Conservation (phyloP, 2,888 invertebrate species). For the Ormyrus thymus region DNA sequence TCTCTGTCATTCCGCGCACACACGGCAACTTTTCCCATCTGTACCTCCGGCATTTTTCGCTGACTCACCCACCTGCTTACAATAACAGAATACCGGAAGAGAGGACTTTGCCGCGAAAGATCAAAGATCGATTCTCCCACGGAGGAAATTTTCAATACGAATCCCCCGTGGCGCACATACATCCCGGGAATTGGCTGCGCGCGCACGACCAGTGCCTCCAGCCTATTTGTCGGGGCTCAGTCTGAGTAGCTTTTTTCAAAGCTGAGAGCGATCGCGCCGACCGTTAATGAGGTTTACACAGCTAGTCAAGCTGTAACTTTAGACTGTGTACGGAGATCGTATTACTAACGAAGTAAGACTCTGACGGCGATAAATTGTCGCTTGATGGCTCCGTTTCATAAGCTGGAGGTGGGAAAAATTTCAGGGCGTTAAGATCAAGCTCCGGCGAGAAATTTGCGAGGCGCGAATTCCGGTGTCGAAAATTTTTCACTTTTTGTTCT, state of each 20-base stretch:
- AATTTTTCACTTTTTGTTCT: no score
- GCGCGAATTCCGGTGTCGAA: no score
- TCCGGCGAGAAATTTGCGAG: no score
- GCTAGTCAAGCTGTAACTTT: background rate
- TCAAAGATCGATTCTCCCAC: constrained; percentile 25
- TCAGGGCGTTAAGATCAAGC: no score
- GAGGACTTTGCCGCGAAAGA: constrained; percentile 3
- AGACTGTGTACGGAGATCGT: background rate
- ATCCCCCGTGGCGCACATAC: background rate
- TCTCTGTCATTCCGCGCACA: background rate
- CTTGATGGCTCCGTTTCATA: no score
- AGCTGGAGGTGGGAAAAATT: no score
- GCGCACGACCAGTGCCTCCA: background rate
- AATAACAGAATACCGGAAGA: constrained; percentile 1
- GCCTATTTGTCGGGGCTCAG: background rate
- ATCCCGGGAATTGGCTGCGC: no score
- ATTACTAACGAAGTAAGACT: constrained; percentile 28
- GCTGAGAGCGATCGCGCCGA: background rate
- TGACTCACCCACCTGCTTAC: background rate
- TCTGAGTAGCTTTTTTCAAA: background rate
- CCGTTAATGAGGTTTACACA: background rate
- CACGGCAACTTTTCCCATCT: background rate
- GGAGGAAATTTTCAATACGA: background rate
- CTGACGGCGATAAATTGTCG: no score
- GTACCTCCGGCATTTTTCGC: no score